These are phyloP conservation scores for Petaurus breviceps DNA, from an alignment of 2,113 vertebrate genomes.

Conservation along the genomic window DNA sequence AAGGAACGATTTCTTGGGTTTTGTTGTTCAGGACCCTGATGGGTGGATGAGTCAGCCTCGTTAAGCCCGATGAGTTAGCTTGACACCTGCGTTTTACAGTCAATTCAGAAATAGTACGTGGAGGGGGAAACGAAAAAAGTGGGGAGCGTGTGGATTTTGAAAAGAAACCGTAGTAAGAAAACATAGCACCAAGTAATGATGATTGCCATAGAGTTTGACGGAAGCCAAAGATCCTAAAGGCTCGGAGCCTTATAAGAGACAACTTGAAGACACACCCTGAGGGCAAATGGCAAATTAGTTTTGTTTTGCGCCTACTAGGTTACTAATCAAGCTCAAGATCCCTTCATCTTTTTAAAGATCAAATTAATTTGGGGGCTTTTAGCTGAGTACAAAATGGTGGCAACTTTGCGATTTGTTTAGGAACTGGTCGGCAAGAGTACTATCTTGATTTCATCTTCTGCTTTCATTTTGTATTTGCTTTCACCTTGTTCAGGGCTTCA, in stretches of 20 bases:
- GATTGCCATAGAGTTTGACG: neutral
- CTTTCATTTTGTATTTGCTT: slow-evolving; percentile 29
- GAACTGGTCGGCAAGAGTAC: neutral
- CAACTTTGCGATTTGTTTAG: neutral
- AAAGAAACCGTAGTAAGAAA: neutral
- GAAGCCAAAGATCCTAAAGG: neutral
- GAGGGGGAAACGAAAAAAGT: neutral
- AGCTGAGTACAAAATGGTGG: neutral
- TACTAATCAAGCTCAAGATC: neutral
- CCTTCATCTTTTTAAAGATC: neutral
- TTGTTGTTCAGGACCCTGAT: neutral
- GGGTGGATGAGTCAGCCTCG: slow-evolving; percentile 27
- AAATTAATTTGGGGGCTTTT: neutral
- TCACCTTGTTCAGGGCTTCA: neutral
- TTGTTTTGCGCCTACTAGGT: neutral
- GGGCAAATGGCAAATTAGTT: neutral
- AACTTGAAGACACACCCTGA: neutral
- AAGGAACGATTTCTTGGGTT: neutral
- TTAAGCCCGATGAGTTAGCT: slow-evolving; percentile 14
- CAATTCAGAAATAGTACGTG: neutral
- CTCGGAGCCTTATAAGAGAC: neutral
- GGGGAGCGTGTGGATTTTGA: neutral
- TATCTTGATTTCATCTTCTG: neutral
- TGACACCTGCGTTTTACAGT: neutral
- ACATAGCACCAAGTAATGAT: neutral